Evolutionary conservation across 2,113 vertebrate species (phyloP), one percentile per base, ranked within the genome.

Genomic region (Dipodomys merriami): DNA sequence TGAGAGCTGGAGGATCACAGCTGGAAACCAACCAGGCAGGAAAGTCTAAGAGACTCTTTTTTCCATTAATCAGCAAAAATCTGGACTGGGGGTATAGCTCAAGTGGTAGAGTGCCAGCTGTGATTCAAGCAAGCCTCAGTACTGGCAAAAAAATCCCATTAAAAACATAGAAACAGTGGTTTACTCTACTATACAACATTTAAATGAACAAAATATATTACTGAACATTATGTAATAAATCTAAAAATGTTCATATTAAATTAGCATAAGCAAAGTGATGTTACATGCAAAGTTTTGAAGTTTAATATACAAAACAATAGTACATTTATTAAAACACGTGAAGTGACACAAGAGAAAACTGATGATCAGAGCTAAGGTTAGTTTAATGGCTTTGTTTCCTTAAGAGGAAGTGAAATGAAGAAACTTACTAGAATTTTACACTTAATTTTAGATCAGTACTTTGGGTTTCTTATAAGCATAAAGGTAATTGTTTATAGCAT

Each of bases 161-260:
- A 76, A 78, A 82, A 91, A 16, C 15, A 83, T 44, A 25, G 18
- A 91, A 92, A 53, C 46, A 84, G 39, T 10, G 4, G 9, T 18
- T 88, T 88, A 46, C 16, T 49, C 39, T 29, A 57, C n/a, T 33
- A 49, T 29, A 39, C 23, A 53, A 7, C 46, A 79, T 80, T 88
- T 83, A 87, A 60, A 73, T 86, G 46, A 93, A 62, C 10, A 82
- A 85, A 78, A 4, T 30, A 90, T 33, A 62, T 46, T 11, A 3
- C 15, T 60, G 2, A 80, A 78, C 60, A 83, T 62, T 30, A 16
- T 10, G 39, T 13, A 25, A 88, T 35, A 92, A 93, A 76, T 60
- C 30, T 91, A 85, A 91, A 92, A 86, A 77, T 46, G 11, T 49
- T 74, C 35, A 76, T 53, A 86, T 65, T 89, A 69, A 65, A 10